A percentile compares a stretch with the other conserved stretches of the same genome.
Conservation (phyloP, 1,140 invertebrate species). For the Caenorhabditis brenneri region DNA sequence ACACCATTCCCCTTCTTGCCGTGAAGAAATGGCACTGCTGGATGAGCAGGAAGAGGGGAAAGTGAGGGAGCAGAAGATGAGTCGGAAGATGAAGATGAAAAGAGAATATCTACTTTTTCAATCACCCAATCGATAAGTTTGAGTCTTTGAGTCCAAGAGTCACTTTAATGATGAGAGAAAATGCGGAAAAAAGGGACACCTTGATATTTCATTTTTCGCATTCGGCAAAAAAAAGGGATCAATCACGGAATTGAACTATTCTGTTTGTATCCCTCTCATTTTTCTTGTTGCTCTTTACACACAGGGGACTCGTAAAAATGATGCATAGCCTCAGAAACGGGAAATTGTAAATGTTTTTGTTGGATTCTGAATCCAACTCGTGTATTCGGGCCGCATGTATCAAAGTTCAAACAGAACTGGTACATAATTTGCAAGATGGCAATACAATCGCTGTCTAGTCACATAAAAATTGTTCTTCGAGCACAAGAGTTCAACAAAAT, state of each 20-base stretch:
- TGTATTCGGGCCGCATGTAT: too few relatives aligned
- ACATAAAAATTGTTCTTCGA: too few relatives aligned
- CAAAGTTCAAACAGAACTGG: too few relatives aligned
- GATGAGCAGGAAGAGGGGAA: too few relatives aligned
- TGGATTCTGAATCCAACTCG: too few relatives aligned
- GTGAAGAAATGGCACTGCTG: constrained; percentile 21
- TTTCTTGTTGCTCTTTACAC: not conserved
- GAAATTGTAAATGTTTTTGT: too few relatives aligned
- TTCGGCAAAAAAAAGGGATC: not conserved
- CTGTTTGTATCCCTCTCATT: not conserved
- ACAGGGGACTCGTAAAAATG: not conserved
- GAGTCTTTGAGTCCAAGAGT: constrained; percentile 19
- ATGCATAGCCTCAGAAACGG: not conserved
- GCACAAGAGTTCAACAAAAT: too few relatives aligned
- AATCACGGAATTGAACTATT: not conserved
- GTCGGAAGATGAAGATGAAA: too few relatives aligned
- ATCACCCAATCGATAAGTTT: constrained; percentile 32
- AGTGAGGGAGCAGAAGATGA: constrained; percentile 18
- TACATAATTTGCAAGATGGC: too few relatives aligned
- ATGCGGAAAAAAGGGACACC: not conserved
- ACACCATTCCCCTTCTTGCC: constrained; percentile 11
- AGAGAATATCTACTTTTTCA: not conserved
- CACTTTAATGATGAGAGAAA: constrained; percentile 25
- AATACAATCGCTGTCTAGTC: too few relatives aligned
- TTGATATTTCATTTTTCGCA: not conserved